Evolutionary conservation across 2,797 vertebrate species (phyloP).

Genomic region (Enteromius unitaeniatus): DNA sequence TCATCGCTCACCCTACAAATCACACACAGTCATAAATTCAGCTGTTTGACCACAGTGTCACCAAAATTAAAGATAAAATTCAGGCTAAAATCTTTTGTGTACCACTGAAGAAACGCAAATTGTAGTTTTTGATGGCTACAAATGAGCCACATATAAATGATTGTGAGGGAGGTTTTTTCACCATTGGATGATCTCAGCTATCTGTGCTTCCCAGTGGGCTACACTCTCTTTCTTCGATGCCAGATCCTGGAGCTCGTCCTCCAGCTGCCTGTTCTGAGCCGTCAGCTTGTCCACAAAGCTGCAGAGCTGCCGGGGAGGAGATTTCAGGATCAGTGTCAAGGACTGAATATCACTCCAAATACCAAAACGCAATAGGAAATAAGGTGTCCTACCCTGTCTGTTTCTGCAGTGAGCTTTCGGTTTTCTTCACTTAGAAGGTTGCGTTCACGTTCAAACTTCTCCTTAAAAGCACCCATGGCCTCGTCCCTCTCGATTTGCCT

Average conservation of each 20-base stretch:
- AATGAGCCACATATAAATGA: neutral
- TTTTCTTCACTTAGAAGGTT: slow-evolving; percentile 87
- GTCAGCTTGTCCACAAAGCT: slow-evolving; percentile 92
- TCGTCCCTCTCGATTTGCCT: slow-evolving; percentile 92
- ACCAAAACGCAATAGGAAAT: neutral
- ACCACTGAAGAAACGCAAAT: neutral
- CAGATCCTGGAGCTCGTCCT: slow-evolving; percentile 92
- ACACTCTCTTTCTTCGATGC: slow-evolving; percentile 93
- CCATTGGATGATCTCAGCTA: slow-evolving; percentile 98
- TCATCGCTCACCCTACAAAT: slow-evolving; percentile 93
- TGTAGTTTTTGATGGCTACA: neutral
- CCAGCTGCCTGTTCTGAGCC: slow-evolving; percentile 90
- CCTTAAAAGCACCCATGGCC: slow-evolving; percentile 80
- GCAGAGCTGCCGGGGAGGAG: slow-evolving; percentile 79
- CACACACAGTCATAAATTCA: slow-evolving; percentile 24
- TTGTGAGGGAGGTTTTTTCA: slow-evolving; percentile 56
- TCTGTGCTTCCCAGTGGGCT: slow-evolving; percentile 98
- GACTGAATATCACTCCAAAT: neutral
- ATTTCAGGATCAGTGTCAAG: slow-evolving; percentile 19
- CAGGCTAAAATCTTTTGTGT: neutral
- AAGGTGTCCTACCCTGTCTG: slow-evolving; percentile 83
- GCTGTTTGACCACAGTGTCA: neutral
- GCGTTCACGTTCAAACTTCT: slow-evolving; percentile 89
- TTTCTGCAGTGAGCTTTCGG: slow-evolving; percentile 87
- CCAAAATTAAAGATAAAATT: neutral